Percentiles rank a stretch among this genome's conserved stretches.
Evolutionary conservation across 2,888 invertebrate species (phyloP).

Genomic region (Mythimna loreyi): DNA sequence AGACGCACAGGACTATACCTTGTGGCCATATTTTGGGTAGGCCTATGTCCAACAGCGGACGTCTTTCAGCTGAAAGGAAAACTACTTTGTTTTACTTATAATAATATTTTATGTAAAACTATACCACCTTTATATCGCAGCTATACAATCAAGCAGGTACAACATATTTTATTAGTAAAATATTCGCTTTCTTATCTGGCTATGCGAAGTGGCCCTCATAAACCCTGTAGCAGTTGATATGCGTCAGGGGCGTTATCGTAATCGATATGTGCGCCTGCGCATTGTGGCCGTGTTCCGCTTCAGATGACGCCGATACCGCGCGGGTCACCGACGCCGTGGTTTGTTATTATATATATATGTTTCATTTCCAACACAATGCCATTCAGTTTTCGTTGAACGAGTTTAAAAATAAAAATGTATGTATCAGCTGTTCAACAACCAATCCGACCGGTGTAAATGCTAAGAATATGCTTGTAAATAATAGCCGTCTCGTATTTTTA

Average conservation of each 20-base stretch:
- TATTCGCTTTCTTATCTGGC: slow-evolving; percentile 57
- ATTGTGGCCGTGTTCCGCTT: slow-evolving; percentile 66
- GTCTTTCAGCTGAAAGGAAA: too few species aligned
- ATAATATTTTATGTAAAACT: not conserved
- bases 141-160: slow-evolving; percentile 7
- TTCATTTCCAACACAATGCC: slow-evolving; percentile 36
- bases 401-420: slow-evolving; percentile 32
- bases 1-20: too few species aligned
- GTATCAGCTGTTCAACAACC: slow-evolving; percentile 36
- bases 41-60: too few species aligned
- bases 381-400: slow-evolving; percentile 10
- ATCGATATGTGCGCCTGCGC: slow-evolving; percentile 68
- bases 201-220: slow-evolving; percentile 57
- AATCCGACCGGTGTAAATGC: slow-evolving; percentile 16
- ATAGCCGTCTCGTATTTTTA: slow-evolving; percentile 11
- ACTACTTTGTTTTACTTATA: too few species aligned
- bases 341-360: slow-evolving; percentile 54
- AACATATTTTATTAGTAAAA: slow-evolving; percentile 42
- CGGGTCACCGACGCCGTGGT: slow-evolving; percentile 60
- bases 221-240: slow-evolving; percentile 63
- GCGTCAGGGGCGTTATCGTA: slow-evolving; percentile 68
- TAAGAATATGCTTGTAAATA: slow-evolving; percentile 13
- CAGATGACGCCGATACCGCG: slow-evolving; percentile 62
- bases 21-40: too few species aligned
- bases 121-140: not conserved